Percentiles rank a stretch among this genome's conserved stretches.
phyloP scores from a whole-genome alignment of 2,888 invertebrate genomes.

The Reticulitermes lucifugus region DNA sequence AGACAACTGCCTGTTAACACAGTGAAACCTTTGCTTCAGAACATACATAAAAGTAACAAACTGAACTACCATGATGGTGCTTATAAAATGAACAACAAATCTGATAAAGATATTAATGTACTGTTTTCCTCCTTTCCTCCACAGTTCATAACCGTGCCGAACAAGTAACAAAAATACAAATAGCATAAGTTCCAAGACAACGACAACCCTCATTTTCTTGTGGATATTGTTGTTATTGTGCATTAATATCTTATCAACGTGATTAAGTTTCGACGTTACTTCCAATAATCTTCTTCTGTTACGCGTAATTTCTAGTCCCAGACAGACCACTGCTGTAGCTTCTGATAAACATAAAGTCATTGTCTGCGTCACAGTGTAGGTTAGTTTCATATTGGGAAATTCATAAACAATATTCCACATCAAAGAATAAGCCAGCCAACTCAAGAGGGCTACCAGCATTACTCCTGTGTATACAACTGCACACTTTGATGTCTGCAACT shows the following conservation, averaged over 20 bases:
- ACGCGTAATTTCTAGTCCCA: not conserved
- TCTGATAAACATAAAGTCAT: conserved; percentile 17
- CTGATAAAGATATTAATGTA: not conserved
- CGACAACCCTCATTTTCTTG: not conserved
- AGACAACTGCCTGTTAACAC: not conserved
- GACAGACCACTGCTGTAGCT: not conserved
- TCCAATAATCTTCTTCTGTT: conserved; percentile 18
- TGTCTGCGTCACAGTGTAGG: not conserved
- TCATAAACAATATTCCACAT: conserved; percentile 4
- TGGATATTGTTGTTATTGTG: not conserved
- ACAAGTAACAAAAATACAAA: not conserved
- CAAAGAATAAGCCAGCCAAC: not conserved
- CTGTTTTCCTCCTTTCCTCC: not conserved
- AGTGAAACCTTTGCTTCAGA: not conserved
- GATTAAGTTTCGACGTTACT: conserved; percentile 7
- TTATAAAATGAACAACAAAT: conserved; percentile 7
- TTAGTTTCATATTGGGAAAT: not conserved
- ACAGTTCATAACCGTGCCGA: conserved; percentile 20
- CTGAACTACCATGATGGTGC: conserved; percentile 14
- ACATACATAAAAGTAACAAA: conserved; percentile 10
- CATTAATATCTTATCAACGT: conserved; percentile 12
- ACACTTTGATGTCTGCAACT: conserved; percentile 2
- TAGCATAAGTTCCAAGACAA: conserved; percentile 2
- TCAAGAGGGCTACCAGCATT: not conserved
- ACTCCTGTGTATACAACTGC: not conserved